Evolutionary conservation across 2,797 vertebrate species (phyloP).

Genomic region (Malurus leucopterus): DNA sequence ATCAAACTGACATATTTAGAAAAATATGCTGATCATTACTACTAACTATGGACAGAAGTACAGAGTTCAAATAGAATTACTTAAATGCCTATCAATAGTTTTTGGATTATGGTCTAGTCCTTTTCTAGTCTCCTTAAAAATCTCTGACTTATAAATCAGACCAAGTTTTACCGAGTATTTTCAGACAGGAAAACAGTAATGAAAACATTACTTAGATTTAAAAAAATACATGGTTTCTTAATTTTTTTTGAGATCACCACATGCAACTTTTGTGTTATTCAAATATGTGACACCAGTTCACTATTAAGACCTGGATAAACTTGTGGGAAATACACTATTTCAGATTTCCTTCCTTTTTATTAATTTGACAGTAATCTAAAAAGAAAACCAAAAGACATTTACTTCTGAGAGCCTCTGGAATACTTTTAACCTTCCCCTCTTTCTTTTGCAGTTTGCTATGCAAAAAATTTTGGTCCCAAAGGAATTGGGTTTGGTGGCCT

Average conservation of each 20-base stretch:
- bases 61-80: neutral
- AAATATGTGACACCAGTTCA: neutral
- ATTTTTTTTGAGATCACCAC: neutral
- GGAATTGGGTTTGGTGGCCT: slow-evolving; percentile 92
- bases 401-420: neutral
- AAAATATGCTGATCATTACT: neutral
- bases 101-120: neutral
- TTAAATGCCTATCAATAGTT: neutral
- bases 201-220: neutral
- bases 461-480: slow-evolving; percentile 95
- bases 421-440: neutral
- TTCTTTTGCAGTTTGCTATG: slow-evolving; percentile 86
- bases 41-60: neutral
- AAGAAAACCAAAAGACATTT: neutral
- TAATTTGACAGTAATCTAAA: neutral
- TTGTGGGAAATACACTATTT: neutral
- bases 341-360: neutral
- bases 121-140: neutral
- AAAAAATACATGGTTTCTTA: accelerated
- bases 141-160: neutral
- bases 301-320: neutral
- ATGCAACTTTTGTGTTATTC: neutral
- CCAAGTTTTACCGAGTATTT: neutral
- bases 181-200: neutral
- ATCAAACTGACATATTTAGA: neutral